These are phyloP conservation scores for Danio jaintianensis DNA, from an alignment of 2,797 vertebrate genomes.

Conservation along the genomic window DNA sequence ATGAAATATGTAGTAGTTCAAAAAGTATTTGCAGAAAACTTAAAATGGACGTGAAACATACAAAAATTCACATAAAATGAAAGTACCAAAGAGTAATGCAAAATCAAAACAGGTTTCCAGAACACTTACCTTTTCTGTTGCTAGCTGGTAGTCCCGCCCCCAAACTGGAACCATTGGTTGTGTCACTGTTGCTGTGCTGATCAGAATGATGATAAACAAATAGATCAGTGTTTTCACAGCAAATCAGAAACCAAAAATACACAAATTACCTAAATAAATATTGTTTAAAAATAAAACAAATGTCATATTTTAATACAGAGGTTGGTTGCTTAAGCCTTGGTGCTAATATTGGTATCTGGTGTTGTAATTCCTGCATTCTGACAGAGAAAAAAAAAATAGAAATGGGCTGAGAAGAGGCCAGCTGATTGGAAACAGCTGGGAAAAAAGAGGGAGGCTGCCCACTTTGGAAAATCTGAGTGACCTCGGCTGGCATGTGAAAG, in stretches of 20 bases:
- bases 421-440: constrained; percentile 86
- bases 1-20: too few species aligned
- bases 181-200: not conserved
- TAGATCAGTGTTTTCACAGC: not conserved
- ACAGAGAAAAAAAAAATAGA: not conserved
- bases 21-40: too few species aligned
- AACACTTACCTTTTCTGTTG: too few species aligned
- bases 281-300: not conserved
- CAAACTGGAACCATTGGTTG: not conserved
- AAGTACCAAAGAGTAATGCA: too few species aligned
- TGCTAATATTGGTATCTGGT: not conserved
- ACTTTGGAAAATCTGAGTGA: constrained; percentile 80
- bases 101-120: too few species aligned
- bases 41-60: too few species aligned
- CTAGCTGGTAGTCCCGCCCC: not conserved
- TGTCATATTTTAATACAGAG: not conserved
- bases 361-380: not conserved
- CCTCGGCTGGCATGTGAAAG: constrained; percentile 73
- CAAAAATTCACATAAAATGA: too few species aligned
- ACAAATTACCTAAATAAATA: not conserved
- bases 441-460: constrained; percentile 77
- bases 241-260: not conserved
- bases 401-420: constrained; percentile 70
- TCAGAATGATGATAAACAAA: not conserved
- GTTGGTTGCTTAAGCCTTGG: not conserved